Evolutionary conservation across 2,888 invertebrate species (phyloP).

Genomic region (Lepidochrysops patricia): DNA sequence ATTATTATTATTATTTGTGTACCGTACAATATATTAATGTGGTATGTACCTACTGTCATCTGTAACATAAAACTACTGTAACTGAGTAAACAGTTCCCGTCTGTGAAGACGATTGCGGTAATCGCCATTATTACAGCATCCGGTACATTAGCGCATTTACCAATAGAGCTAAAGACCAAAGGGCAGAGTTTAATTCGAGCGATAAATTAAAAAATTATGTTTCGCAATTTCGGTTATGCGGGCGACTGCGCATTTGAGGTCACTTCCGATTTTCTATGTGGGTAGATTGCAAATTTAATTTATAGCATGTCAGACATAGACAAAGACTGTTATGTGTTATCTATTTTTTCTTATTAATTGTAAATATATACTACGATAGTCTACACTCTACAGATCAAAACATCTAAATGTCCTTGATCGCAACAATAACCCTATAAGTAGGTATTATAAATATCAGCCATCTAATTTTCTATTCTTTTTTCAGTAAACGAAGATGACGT

Average conservation of each 20-base stretch:
- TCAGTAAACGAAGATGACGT: slow-evolving; percentile 31
- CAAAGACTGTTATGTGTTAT: neutral
- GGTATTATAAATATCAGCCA: neutral
- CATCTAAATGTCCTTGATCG: neutral
- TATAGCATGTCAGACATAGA: neutral
- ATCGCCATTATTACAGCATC: slow-evolving; percentile 65
- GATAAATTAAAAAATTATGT: neutral
- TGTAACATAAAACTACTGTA: slow-evolving; percentile 42
- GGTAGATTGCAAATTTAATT: neutral
- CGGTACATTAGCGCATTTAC: slow-evolving; percentile 54
- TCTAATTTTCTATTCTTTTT: neutral
- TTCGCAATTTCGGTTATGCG: neutral
- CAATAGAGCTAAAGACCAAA: slow-evolving; percentile 33
- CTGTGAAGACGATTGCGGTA: slow-evolving; percentile 49
- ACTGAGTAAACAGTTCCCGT: slow-evolving; percentile 51
- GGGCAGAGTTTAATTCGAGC: slow-evolving; percentile 14
- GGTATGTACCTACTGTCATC: slow-evolving; percentile 17
- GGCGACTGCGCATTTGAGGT: neutral
- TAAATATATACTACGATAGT: too few relatives aligned
- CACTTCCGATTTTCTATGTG: neutral
- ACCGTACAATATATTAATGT: neutral
- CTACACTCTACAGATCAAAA: neutral
- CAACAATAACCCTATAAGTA: neutral
- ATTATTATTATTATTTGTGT: too few relatives aligned
- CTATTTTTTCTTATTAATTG: too few relatives aligned